phyloP scores from a whole-genome alignment of 2,888 invertebrate genomes.

The Euplexia lucipara region DNA sequence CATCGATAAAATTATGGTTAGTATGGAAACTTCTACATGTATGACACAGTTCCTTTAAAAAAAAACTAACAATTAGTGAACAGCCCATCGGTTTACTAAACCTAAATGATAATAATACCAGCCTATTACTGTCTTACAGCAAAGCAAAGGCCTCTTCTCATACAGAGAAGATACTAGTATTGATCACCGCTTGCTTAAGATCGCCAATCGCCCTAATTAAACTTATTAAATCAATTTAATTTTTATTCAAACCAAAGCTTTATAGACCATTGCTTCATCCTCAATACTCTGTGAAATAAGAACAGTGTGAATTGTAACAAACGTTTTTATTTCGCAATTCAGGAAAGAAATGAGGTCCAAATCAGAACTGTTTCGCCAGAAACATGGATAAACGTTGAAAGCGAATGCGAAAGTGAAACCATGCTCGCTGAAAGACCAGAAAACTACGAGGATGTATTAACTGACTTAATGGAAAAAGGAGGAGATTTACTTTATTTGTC shows the following conservation, averaged over 20 bases:
- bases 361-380: conserved; percentile 80
- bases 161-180: too few species aligned
- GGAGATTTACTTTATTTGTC: conserved; percentile 64
- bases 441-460: not conserved
- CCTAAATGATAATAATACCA: too few species aligned
- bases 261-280: not conserved
- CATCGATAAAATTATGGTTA: conserved; percentile 82
- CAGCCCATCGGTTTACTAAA: too few species aligned
- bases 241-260: too few species aligned
- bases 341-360: conserved; percentile 82
- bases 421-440: not conserved
- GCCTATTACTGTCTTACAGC: too few species aligned
- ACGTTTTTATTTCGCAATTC: conserved; percentile 1
- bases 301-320: not conserved
- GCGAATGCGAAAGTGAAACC: conserved; percentile 24
- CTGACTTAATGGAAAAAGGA: conserved; percentile 7
- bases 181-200: too few species aligned
- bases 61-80: too few species aligned
- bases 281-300: not conserved
- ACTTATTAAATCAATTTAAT: too few species aligned
- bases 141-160: too few species aligned
- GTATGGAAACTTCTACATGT: conserved; percentile 21
- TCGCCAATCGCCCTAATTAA: too few species aligned
- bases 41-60: too few species aligned
- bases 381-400: conserved; percentile 55